Evolutionary conservation across 2,888 invertebrate genomes (phyloP).

Genomic region (Aleiodes leptofemur): DNA sequence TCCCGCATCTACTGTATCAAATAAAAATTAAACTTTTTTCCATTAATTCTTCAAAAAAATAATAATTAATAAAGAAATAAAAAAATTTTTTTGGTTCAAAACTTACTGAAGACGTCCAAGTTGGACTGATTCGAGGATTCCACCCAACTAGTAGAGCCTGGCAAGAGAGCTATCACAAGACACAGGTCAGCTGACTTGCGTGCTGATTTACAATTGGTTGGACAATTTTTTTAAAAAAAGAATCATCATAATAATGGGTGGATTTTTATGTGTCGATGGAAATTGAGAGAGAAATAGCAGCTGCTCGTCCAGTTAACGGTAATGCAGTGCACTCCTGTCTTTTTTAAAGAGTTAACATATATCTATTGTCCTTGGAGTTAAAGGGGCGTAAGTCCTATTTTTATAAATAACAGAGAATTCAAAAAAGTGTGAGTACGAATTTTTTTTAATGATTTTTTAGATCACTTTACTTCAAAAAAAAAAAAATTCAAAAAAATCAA

Average conservation of each 20-base stretch:
- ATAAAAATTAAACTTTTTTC: slow-evolving; percentile 1
- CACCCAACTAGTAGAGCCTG: slow-evolving; percentile 31
- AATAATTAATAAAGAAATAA: not conserved
- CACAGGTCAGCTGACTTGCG: slow-evolving; percentile 44
- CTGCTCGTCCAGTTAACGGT: too few relatives aligned
- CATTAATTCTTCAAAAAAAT: slow-evolving; percentile 9
- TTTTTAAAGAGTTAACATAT: too few relatives aligned
- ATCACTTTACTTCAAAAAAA: too few relatives aligned
- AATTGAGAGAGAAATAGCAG: too few relatives aligned
- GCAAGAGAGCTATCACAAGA: slow-evolving; percentile 41
- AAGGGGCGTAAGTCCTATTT: too few relatives aligned
- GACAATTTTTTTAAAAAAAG: not conserved
- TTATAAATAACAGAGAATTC: too few relatives aligned
- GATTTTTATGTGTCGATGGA: not conserved
- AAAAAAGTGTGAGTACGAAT: too few relatives aligned
- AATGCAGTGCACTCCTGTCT: too few relatives aligned
- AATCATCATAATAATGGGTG: not conserved
- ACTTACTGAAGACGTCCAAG: slow-evolving; percentile 40
- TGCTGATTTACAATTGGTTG: slow-evolving; percentile 52
- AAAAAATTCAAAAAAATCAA: too few relatives aligned
- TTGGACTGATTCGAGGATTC: slow-evolving; percentile 32
- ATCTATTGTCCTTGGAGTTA: too few relatives aligned
- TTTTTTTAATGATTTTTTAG: too few relatives aligned
- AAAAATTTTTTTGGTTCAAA: slow-evolving; percentile 6
- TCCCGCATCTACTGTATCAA: not conserved